These are phyloP conservation scores for Remorina albescens DNA, from an alignment of 2,797 vertebrate genomes.

Conservation along the genomic window DNA sequence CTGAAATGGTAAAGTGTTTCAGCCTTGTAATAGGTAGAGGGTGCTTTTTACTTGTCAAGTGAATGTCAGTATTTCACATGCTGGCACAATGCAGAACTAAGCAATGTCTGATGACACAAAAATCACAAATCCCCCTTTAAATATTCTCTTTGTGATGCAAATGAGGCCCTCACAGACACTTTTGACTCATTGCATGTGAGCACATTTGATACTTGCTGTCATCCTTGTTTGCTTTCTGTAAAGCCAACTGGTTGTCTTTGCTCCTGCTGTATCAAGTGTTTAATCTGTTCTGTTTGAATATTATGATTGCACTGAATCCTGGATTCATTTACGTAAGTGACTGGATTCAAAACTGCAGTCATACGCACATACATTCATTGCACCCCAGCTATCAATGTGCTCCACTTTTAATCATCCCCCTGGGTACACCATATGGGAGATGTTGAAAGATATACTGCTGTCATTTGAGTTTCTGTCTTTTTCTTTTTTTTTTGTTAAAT, in stretches of 20 bases:
- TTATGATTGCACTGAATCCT: constrained; percentile 65
- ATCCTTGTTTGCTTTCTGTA: constrained; percentile 54
- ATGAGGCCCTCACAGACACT: constrained; percentile 63
- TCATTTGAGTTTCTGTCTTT: constrained; percentile 66
- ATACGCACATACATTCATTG: constrained; percentile 61
- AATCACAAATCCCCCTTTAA: constrained; percentile 48
- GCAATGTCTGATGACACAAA: constrained; percentile 41
- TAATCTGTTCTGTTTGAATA: constrained; percentile 75
- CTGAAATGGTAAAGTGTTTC: constrained; percentile 42
- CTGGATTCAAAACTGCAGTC: constrained; percentile 72
- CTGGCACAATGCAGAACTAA: constrained; percentile 48
- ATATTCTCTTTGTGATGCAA: constrained; percentile 75
- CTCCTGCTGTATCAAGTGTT: constrained; percentile 55
- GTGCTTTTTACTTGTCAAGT: constrained; percentile 36
- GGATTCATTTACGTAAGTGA: constrained; percentile 73
- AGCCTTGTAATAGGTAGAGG: constrained; percentile 41
- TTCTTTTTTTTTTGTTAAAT: constrained; percentile 53
- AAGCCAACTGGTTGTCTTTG: constrained; percentile 49
- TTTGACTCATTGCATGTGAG: constrained; percentile 65
- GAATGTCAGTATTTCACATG: constrained; percentile 37
- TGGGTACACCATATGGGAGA: constrained; percentile 74
- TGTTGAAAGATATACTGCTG: constrained; percentile 73
- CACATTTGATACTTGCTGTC: constrained; percentile 72
- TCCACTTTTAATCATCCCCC: constrained; percentile 73
- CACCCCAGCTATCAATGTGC: constrained; percentile 62